phyloP scores from a whole-genome alignment of 2,797 vertebrate species.

The Serranus cabrilla region DNA sequence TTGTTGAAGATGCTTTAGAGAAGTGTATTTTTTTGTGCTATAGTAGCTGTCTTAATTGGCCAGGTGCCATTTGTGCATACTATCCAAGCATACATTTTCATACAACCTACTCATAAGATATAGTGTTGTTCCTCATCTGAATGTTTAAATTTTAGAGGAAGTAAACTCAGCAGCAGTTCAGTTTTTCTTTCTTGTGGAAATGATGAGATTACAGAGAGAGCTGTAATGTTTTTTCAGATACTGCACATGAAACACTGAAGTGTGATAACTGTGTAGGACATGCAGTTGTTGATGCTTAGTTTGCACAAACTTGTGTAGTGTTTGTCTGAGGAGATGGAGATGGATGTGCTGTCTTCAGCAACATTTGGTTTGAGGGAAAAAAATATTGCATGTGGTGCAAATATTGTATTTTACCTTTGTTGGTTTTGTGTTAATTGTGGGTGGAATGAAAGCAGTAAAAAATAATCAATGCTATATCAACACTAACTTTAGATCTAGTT shows the following conservation, averaged over 20 bases:
- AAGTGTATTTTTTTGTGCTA: background rate
- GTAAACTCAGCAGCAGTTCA: slow-evolving; percentile 19
- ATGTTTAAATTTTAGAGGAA: slow-evolving; percentile 38
- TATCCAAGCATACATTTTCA: background rate
- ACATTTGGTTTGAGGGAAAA: background rate
- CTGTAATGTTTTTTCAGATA: slow-evolving; percentile 1
- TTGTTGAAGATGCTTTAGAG: background rate
- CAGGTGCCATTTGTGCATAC: background rate
- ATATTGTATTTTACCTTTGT: slow-evolving; percentile 2
- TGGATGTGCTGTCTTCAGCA: background rate
- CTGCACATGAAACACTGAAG: background rate
- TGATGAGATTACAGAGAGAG: background rate
- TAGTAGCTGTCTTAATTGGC: background rate
- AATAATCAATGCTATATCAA: background rate
- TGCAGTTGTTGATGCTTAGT: background rate
- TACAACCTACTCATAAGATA: background rate
- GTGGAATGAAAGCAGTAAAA: background rate
- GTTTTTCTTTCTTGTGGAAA: slow-evolving; percentile 9
- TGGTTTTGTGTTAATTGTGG: background rate
- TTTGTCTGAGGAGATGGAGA: background rate
- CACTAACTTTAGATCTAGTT: background rate
- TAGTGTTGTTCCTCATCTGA: slow-evolving; percentile 5
- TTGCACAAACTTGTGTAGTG: background rate
- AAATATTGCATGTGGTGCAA: slow-evolving; percentile 2
- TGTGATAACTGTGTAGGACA: background rate